Evolutionary conservation across 2,113 vertebrate genomes (phyloP), one percentile per base, ranked within the genome.

Genomic region (Ptychochromis oligacanthus): DNA sequence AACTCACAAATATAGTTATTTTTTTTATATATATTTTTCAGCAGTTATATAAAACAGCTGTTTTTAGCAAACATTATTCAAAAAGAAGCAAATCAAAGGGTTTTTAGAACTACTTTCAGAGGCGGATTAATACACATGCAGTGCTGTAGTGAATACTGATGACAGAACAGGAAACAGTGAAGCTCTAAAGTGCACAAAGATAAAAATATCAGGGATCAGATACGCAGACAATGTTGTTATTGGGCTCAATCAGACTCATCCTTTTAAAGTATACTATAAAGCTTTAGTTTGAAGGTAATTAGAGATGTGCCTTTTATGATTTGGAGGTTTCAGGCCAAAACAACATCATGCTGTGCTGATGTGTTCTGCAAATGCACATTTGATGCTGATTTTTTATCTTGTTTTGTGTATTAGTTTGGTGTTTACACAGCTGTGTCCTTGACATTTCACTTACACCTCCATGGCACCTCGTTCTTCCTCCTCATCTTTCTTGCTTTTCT

Each of bases 1-100:
- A 11, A 0, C 14, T 24, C 4, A 6, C 17, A 4, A 67, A 65
- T 43, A 43, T 43, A 0, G 62, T 0, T 43, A 0, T 0, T 65
- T 24, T 64, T n/a, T n/a, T n/a, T n/a, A n/a, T n/a, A n/a, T n/a
- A n/a, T n/a, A n/a, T n/a, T n/a, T n/a, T n/a, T n/a, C n/a, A n/a
- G n/a, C n/a, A n/a, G n/a, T n/a, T n/a, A n/a, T n/a, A 5, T 34
- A 64, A 40, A 65, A 24, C 62, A 24, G 3, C 24, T 67, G 46
- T 40, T 18, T 52, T n/a, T 0, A 72, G 22, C 24, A 49, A 72
- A 72, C 26, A 0, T 31, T 52, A 52, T 49, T 72, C 28, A 0
- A 52, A 72, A 49, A 56, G 55, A 8, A 56, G 20, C 17, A 24
- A 24, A 56, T 22, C 5, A 60, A 38, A 17, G 56, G n/a, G n/a